A percentile compares a stretch with the other conserved stretches of the same genome.
Conservation (phyloP, 2,888 invertebrate species). For the Acronicta aceris region DNA sequence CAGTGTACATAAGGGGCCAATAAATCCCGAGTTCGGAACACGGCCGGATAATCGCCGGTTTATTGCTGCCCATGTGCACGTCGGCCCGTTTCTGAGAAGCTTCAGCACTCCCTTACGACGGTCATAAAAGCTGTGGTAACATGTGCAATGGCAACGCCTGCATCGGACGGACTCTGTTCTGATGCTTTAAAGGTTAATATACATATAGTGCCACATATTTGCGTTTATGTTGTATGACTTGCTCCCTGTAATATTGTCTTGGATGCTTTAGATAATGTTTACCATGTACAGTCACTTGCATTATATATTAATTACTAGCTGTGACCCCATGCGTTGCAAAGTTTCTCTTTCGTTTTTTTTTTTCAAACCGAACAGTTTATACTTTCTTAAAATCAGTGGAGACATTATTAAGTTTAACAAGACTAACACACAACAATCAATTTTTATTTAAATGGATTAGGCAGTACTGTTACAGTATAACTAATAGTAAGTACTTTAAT, state of each 20-base stretch:
- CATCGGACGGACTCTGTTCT: slow-evolving; percentile 57
- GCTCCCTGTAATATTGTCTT: slow-evolving; percentile 18
- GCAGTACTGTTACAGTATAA: no score
- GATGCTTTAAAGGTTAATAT: slow-evolving; percentile 45
- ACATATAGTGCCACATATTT: slow-evolving; percentile 17
- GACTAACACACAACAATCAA: no score
- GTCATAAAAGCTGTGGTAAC: slow-evolving; percentile 86
- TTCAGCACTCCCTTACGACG: slow-evolving; percentile 79
- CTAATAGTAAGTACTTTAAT: no score
- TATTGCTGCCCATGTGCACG: slow-evolving; percentile 83
- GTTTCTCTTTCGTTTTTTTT: no score
- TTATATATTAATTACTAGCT: no score
- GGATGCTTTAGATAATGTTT: no score
- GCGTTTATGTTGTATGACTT: slow-evolving; percentile 8
- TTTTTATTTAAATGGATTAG: no score
- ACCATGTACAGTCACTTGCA: no score
- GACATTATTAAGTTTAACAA: no score
- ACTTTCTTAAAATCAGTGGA: no score
- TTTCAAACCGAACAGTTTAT: no score
- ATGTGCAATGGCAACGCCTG: slow-evolving; percentile 78
- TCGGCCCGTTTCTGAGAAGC: slow-evolving; percentile 82
- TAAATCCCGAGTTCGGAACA: slow-evolving; percentile 60
- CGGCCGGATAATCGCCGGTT: slow-evolving; percentile 80
- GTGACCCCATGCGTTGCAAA: no score
- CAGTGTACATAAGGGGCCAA: slow-evolving; percentile 55